Conservation (phyloP, 2,888 invertebrate genomes). For the Drosophila acutilabella region DNA sequence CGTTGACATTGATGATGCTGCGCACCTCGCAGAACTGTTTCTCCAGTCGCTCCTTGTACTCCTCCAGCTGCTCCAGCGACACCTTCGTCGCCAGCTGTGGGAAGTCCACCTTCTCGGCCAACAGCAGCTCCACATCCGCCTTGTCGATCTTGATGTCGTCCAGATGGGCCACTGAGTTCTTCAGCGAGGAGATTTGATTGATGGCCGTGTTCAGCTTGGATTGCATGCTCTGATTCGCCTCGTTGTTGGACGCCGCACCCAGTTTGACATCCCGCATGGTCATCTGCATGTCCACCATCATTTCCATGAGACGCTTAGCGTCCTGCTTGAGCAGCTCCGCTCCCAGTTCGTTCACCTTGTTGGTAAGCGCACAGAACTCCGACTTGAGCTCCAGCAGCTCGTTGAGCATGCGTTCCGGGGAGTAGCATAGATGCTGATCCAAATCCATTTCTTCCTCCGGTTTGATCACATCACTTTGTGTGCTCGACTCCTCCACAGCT, state of each 20-base stretch:
- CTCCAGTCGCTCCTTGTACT: constrained; percentile 84
- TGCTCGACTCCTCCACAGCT: constrained; percentile 14
- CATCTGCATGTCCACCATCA: constrained; percentile 66
- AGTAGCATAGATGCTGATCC: constrained; percentile 72
- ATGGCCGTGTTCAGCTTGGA: constrained; percentile 37
- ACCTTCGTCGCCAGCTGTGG: constrained; percentile 90
- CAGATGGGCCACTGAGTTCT: constrained; percentile 80
- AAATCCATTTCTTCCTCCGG: constrained; percentile 66
- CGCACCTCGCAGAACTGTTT: constrained; percentile 77
- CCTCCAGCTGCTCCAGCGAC: constrained; percentile 90
- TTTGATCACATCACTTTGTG: constrained; percentile 57
- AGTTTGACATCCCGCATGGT: constrained; percentile 63
- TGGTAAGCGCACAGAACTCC: constrained; percentile 74
- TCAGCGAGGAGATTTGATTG: constrained; percentile 42
- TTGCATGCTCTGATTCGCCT: constrained; percentile 43
- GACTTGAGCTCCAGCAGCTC: constrained; percentile 79
- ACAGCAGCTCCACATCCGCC: constrained; percentile 89
- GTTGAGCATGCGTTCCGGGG: constrained; percentile 72
- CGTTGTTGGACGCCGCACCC: constrained; percentile 43
- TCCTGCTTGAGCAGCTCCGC: constrained; percentile 74
- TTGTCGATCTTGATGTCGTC: constrained; percentile 89
- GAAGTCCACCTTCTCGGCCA: constrained; percentile 91
- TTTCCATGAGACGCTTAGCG: constrained; percentile 56
- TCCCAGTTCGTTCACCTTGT: constrained; percentile 79
- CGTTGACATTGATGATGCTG: constrained; percentile 70